Base-by-base conservation (phyloP, 1,140 invertebrate genomes). In the Drosophila jambulina region DNA sequence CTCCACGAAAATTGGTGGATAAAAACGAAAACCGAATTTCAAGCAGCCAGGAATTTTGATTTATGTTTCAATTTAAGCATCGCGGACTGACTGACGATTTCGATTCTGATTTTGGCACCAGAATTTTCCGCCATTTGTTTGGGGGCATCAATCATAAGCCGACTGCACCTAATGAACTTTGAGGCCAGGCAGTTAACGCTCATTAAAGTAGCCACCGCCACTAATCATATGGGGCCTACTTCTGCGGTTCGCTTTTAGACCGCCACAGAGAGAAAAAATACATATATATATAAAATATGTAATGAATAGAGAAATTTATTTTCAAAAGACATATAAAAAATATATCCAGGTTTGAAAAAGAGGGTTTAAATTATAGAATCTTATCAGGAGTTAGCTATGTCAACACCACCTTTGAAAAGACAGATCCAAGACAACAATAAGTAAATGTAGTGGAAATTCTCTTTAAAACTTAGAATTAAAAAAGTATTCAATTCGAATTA, bases 131-230 rank as follows among this genome's bases (percentile, higher is more conserved):
- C 48, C 60, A 80, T 87, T 78, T 67, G 32, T 70, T 68, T 54
- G 53, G 51, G 72, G 72, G 74, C 78, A 88, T 88, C 84, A 88
- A 84, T 88, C 84, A 90, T 67, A 49, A 48, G 59, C 46, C 68
- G 70, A 79, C 71, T 90, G 85, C 78, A 90, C 82, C 80, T 88
- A 88, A 88, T 88, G 85, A 88, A 90, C 85, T 88, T 87, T 79
- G 74, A 63, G 74, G 85, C 81, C 86, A 54, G 75, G 85, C 85
- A 90, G 84, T 90, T 88, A 88, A 90, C 84, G 85, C 85, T 88
- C 85, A 88, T 88, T 88, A 88, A 88, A 90, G 85, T 85, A 81
- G 84, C 85, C 80, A 83, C 75, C 72, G 77, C 84, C 83, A 85
- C 84, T 90, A 90, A 88, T 85, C 80, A 88, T 70, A 72, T 87